phyloP scores from a whole-genome alignment of 2,113 vertebrate genomes.

The Cottus gobio region DNA sequence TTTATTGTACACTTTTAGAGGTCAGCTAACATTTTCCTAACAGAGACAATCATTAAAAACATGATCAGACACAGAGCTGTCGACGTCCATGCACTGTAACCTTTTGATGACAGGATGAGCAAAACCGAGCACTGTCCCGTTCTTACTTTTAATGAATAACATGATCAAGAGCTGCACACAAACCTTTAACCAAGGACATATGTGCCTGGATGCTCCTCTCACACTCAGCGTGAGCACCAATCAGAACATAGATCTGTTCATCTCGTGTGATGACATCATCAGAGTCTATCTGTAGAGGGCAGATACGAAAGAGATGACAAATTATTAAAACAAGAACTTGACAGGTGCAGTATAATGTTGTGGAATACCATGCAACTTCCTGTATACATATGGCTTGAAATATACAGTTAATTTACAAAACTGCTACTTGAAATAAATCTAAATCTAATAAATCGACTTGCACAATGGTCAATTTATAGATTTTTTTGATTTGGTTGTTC shows the following conservation, averaged over 20 bases:
- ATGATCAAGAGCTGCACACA: neutral
- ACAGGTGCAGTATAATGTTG: neutral
- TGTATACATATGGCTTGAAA: neutral
- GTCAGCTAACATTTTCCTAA: neutral
- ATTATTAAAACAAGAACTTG: neutral
- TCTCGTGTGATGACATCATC: slow-evolving; percentile 93
- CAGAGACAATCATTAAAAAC: neutral
- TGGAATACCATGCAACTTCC: neutral
- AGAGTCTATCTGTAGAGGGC: slow-evolving; percentile 84
- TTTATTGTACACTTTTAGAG: neutral
- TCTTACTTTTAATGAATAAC: neutral
- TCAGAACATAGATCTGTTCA: slow-evolving; percentile 92
- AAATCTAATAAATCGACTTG: neutral
- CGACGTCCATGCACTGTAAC: neutral
- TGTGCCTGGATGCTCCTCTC: slow-evolving; percentile 84
- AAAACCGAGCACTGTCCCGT: neutral
- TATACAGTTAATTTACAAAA: neutral
- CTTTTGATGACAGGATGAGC: neutral
- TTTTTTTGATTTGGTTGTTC: neutral
- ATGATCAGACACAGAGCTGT: neutral
- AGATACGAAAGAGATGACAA: neutral
- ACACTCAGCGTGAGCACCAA: slow-evolving; percentile 86
- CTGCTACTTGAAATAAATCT: neutral
- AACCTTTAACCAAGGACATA: slow-evolving; percentile 82
- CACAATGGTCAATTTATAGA: neutral